A percentile compares a stretch with the other conserved stretches of the same genome.
These are phyloP conservation scores for Euphonia xanthogaster DNA, from an alignment of 2,797 vertebrate species.

Conservation along the genomic window DNA sequence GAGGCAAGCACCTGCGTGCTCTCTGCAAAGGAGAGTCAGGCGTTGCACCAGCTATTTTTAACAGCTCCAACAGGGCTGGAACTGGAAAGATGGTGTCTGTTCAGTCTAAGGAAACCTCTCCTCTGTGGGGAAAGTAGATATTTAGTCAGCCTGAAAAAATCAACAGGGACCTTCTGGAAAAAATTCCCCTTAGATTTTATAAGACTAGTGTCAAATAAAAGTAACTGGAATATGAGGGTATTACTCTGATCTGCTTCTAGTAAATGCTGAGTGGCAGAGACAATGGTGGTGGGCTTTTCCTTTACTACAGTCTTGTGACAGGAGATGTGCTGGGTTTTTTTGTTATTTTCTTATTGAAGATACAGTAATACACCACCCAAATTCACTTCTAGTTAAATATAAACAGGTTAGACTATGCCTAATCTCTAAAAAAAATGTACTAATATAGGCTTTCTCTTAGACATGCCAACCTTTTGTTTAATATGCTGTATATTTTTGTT, in stretches of 20 bases:
- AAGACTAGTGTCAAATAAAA: neutral
- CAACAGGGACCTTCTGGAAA: neutral
- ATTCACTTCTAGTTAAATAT: neutral
- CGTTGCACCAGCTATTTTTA: neutral
- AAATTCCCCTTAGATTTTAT: neutral
- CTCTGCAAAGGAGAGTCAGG: neutral
- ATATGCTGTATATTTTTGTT: neutral
- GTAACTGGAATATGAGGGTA: neutral
- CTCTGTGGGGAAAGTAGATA: neutral
- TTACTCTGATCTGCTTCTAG: neutral
- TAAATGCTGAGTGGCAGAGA: neutral
- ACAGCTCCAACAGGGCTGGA: neutral
- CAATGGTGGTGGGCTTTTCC: neutral
- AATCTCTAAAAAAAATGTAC: neutral
- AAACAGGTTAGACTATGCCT: neutral
- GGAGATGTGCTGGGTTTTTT: rapidly evolving
- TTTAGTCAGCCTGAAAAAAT: neutral
- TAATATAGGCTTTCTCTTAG: neutral
- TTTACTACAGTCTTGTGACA: neutral
- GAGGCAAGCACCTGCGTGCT: rapidly evolving
- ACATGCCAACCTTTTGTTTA: neutral
- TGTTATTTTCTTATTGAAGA: neutral
- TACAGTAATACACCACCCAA: neutral
- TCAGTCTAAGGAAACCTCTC: neutral
- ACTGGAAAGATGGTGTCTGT: neutral